A percentile compares a stretch with the other conserved stretches of the same genome.
These are phyloP conservation scores for Heterotilapia buettikoferi DNA, from an alignment of 2,113 vertebrate species.

Conservation along the genomic window DNA sequence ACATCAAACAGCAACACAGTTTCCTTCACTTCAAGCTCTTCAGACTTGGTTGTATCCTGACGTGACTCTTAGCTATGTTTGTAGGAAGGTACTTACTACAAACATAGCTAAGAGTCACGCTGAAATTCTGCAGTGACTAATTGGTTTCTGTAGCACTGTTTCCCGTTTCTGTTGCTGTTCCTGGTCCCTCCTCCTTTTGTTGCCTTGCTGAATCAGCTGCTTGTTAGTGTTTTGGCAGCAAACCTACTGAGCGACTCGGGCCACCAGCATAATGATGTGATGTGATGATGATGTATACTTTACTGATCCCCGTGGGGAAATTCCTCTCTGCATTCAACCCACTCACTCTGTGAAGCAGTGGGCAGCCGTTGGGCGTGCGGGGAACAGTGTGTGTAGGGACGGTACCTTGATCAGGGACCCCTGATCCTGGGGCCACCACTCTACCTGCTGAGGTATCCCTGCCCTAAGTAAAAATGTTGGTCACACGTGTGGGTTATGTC, in stretches of 20 bases:
- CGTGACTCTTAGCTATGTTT: too few relatives aligned
- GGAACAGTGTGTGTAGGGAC: not conserved
- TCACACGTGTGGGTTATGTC: not conserved
- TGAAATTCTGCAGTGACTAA: not conserved
- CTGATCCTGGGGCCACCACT: not conserved
- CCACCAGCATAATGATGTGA: not conserved
- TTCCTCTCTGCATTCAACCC: not conserved
- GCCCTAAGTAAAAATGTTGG: not conserved
- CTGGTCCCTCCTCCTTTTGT: not conserved
- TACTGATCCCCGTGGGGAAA: not conserved
- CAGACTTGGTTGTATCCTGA: not conserved
- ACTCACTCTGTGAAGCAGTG: not conserved
- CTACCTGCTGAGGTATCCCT: not conserved
- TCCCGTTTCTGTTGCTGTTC: accelerated
- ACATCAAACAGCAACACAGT: not conserved
- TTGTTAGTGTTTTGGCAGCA: not conserved
- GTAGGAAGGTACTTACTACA: too few relatives aligned
- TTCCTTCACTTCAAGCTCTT: not conserved
- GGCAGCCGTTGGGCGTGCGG: accelerated
- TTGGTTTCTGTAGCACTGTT: not conserved
- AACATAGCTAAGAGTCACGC: not conserved
- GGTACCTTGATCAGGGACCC: not conserved
- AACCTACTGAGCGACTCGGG: not conserved
- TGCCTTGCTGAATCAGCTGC: not conserved
- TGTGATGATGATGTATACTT: not conserved